Percentiles rank a stretch among this genome's conserved stretches.
Evolutionary conservation across 2,888 invertebrate genomes (phyloP).

Genomic region (Drosophila parthenogenetica): DNA sequence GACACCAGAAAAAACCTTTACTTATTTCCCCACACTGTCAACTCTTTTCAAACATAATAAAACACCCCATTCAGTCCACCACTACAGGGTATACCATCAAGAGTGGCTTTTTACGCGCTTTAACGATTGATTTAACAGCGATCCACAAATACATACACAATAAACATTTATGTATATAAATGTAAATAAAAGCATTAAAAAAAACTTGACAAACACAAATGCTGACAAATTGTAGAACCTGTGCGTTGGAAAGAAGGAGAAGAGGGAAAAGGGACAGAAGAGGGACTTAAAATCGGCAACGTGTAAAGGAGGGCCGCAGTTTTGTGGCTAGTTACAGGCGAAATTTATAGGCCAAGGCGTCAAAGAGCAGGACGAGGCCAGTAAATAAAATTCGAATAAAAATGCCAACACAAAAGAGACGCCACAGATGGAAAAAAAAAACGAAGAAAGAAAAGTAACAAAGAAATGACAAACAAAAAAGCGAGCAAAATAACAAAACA

Average conservation of each 20-base stretch:
- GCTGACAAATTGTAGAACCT: constrained; percentile 63
- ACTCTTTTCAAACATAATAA: no score
- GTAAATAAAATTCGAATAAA: constrained; percentile 80
- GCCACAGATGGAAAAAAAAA: constrained; percentile 34
- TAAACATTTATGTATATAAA: constrained; percentile 32
- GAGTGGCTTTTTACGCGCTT: constrained; percentile 62
- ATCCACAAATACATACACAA: constrained; percentile 50
- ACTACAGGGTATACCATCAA: constrained; percentile 22
- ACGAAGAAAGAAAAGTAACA: constrained; percentile 63
- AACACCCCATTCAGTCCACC: background rate
- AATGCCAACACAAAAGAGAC: constrained; percentile 66
- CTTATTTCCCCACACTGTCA: no score
- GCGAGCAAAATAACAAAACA: constrained; percentile 56
- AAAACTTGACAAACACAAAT: constrained; percentile 56
- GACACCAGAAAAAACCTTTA: no score
- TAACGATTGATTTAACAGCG: constrained; percentile 78
- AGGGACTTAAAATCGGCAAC: background rate
- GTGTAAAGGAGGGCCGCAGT: constrained; percentile 1
- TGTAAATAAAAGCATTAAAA: constrained; percentile 27
- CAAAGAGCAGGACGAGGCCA: constrained; percentile 39
- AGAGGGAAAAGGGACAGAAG: background rate
- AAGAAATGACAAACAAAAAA: constrained; percentile 76
- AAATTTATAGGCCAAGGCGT: constrained; percentile 67
- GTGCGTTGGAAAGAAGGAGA: background rate
- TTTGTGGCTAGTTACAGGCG: constrained; percentile 53